Evolutionary conservation across 53 echinoderm and acorn worm species (phyloP).

Genomic region (Hippasteria phrygiana): DNA sequence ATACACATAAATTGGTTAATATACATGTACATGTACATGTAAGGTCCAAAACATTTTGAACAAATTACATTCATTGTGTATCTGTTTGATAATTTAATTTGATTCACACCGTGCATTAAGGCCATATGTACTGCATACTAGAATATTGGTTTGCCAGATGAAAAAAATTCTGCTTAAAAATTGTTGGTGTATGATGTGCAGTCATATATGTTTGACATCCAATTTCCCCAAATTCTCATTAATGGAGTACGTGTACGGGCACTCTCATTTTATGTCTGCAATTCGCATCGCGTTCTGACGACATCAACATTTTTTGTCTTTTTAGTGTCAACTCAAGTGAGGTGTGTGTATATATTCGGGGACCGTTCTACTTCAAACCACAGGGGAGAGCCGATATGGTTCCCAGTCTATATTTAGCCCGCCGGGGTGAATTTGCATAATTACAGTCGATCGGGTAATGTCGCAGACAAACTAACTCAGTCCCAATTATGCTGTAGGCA

Average conservation of each 20-base stretch:
- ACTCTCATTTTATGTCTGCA: background rate
- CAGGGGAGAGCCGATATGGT: background rate
- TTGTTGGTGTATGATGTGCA: too few relatives aligned
- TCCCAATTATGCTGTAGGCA: too few relatives aligned
- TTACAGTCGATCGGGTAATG: background rate
- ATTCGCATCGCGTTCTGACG: background rate
- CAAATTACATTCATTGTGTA: too few relatives aligned
- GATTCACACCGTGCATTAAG: too few relatives aligned
- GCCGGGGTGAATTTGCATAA: constrained; percentile 22
- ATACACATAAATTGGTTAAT: background rate
- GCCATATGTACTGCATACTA: too few relatives aligned
- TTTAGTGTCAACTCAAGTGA: constrained; percentile 26
- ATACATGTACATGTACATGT: background rate
- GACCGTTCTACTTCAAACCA: constrained; percentile 43
- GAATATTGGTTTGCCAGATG: too few relatives aligned
- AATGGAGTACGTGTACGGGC: background rate
- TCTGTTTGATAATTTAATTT: too few relatives aligned
- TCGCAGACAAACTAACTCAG: background rate
- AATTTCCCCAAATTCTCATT: background rate
- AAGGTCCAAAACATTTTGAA: background rate
- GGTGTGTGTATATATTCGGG: constrained; percentile 11
- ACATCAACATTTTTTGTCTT: constrained; percentile 5
- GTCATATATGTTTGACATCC: background rate
- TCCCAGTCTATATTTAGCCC: constrained; percentile 38
- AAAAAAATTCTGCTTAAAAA: too few relatives aligned